A percentile compares a stretch with the other conserved stretches of the same genome.
Evolutionary conservation across 2,888 invertebrate species (phyloP).

Genomic region (Gerosis bhagava): DNA sequence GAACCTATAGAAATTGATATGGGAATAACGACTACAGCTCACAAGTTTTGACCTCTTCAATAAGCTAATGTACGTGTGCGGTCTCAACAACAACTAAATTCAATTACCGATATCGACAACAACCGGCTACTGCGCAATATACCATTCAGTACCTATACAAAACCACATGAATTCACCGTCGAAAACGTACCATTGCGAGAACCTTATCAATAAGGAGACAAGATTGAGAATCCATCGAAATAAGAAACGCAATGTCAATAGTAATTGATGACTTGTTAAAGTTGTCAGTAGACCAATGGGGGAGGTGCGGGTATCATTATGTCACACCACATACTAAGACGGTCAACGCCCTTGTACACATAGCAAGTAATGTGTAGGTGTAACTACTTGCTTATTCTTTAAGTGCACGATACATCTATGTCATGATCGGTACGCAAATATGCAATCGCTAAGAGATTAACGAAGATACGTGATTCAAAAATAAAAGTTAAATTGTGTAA

Average conservation of each 20-base stretch:
- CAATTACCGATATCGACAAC: slow-evolving; percentile 28
- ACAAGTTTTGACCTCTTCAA: too few species aligned
- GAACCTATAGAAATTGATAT: too few species aligned
- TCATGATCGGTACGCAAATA: slow-evolving; percentile 1
- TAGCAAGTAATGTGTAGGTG: slow-evolving; percentile 4
- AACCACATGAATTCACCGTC: neutral
- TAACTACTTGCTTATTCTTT: slow-evolving; percentile 11
- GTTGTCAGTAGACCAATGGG: slow-evolving; percentile 50
- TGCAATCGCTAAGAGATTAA: neutral
- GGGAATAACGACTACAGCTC: too few species aligned
- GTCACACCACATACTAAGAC: slow-evolving; percentile 43
- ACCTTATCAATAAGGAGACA: neutral
- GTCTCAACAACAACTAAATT: slow-evolving; percentile 8
- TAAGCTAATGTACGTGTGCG: neutral
- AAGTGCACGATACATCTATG: slow-evolving; percentile 4
- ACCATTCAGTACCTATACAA: neutral
- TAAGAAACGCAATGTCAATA: slow-evolving; percentile 39
- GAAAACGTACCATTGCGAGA: too few species aligned
- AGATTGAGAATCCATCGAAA: slow-evolving; percentile 7
- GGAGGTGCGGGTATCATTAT: slow-evolving; percentile 42
- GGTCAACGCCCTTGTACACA: slow-evolving; percentile 32
- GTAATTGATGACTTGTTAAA: slow-evolving; percentile 47
- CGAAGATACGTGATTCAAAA: too few species aligned
- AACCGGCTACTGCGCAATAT: slow-evolving; percentile 9
- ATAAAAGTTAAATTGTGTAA: too few species aligned